Conservation (phyloP, 2,888 invertebrate genomes). For the Chrysodeixis includens region DNA sequence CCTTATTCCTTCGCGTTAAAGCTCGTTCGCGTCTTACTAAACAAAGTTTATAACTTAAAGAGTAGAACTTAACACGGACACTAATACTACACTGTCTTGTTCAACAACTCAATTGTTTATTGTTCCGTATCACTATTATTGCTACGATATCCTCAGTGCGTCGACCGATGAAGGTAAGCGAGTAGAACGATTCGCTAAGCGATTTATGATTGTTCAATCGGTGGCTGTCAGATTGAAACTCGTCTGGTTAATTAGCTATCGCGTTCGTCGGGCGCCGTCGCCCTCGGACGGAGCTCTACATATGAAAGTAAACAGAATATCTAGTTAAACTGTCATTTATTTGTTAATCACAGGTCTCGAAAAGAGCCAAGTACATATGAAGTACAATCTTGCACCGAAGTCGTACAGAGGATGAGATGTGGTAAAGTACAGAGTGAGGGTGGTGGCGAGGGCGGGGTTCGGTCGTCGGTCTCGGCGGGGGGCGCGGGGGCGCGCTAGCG, state of each 20-base stretch:
- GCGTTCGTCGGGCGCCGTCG: conserved; percentile 3
- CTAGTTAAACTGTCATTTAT: conserved; percentile 51
- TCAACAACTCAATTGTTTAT: conserved; percentile 48
- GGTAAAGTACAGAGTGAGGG: conserved; percentile 39
- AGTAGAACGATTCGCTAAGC: conserved; percentile 16
- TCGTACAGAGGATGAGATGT: conserved; percentile 39
- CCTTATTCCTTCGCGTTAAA: conserved; percentile 55
- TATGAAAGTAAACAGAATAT: conserved; percentile 49
- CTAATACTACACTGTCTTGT: conserved; percentile 58
- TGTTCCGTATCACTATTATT: conserved; percentile 61
- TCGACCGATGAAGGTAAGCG: conserved; percentile 48
- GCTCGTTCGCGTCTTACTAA: conserved; percentile 60
- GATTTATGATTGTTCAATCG: conserved; percentile 13
- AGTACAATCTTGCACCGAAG: conserved; percentile 41
- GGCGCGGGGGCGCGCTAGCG: conserved; percentile 1
- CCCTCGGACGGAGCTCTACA: conserved; percentile 17
- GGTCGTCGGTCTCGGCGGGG: conserved; percentile 6
- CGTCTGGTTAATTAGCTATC: conserved; percentile 13
- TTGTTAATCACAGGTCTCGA: conserved; percentile 39
- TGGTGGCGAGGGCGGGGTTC: not conserved
- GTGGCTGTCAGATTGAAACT: not conserved
- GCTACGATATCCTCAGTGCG: conserved; percentile 52
- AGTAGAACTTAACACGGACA: conserved; percentile 60
- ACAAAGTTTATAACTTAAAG: conserved; percentile 58
- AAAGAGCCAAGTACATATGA: conserved; percentile 33